Percentiles rank a stretch among this genome's conserved stretches.
Evolutionary conservation across 2,888 invertebrate species (phyloP).

Genomic region (Caradrina clavipalpis): DNA sequence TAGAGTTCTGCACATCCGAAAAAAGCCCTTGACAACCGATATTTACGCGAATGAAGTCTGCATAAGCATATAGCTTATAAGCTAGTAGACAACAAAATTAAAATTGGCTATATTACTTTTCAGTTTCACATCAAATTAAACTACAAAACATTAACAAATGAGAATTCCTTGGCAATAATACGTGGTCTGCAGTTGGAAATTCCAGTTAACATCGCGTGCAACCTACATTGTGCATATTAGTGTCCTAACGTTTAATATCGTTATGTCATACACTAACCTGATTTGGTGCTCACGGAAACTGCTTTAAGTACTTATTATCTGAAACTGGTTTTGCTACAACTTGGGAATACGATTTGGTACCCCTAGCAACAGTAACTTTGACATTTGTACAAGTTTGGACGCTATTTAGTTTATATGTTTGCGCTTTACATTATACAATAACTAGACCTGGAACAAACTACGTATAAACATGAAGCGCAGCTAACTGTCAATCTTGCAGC

Average conservation of each 20-base stretch:
- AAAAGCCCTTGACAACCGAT: no score
- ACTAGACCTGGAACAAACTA: no score
- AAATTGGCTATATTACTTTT: no score
- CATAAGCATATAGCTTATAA: no score
- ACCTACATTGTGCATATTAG: slow-evolving; percentile 52
- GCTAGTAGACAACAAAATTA: no score
- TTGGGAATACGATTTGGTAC: neutral
- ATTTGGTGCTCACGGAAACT: slow-evolving; percentile 44
- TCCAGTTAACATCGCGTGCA: slow-evolving; percentile 53
- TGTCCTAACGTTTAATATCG: slow-evolving; percentile 49
- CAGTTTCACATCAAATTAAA: slow-evolving; percentile 13
- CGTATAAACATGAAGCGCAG: no score
- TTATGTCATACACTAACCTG: slow-evolving; percentile 55
- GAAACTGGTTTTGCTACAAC: slow-evolving; percentile 14
- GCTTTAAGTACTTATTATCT: slow-evolving; percentile 38
- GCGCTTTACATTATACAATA: no score
- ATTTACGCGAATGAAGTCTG: no score
- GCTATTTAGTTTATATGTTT: no score
- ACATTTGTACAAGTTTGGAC: neutral
- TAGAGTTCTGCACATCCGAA: no score
- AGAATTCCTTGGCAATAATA: slow-evolving; percentile 27
- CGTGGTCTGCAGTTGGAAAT: slow-evolving; percentile 35
- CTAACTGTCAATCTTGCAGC: no score
- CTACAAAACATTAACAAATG: slow-evolving; percentile 33
- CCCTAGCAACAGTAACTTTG: slow-evolving; percentile 3